phyloP scores from a whole-genome alignment of 2,113 vertebrate genomes.

The Lasiurus cinereus region DNA sequence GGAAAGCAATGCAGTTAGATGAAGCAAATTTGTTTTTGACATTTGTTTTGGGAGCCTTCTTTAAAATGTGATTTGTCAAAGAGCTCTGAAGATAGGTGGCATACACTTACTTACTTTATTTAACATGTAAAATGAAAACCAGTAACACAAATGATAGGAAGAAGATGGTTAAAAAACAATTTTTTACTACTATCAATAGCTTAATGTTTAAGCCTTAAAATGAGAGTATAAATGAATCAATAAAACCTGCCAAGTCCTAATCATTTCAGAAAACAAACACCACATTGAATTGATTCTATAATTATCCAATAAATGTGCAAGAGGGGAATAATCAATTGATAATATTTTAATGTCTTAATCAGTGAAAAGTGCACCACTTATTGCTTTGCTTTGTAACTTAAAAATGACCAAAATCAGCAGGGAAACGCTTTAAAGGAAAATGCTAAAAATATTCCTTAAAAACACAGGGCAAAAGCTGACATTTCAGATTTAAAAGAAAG shows the following conservation, averaged over 20 bases:
- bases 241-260: neutral
- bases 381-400: constrained; percentile 81
- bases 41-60: neutral
- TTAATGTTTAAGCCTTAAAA: constrained; percentile 39
- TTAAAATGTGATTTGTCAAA: constrained; percentile 39
- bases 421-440: constrained; percentile 86
- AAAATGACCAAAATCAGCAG: constrained; percentile 82
- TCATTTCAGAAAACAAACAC: constrained; percentile 12
- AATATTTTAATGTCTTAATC: constrained; percentile 56
- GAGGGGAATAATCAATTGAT: constrained; percentile 23
- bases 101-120: constrained; percentile 35
- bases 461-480: constrained; percentile 82
- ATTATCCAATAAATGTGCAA: neutral
- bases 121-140: constrained; percentile 56
- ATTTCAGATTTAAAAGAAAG: constrained; percentile 87
- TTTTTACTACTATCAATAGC: neutral
- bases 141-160: neutral
- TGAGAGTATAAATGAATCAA: neutral
- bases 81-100: neutral
- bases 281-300: neutral
- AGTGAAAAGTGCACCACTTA: constrained; percentile 22
- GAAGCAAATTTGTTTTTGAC: constrained; percentile 53
- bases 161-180: constrained; percentile 4
- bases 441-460: constrained; percentile 87
- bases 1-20: neutral